Conservation (phyloP, 2,797 vertebrate genomes). For the Myoxocephalus aenaeus region DNA sequence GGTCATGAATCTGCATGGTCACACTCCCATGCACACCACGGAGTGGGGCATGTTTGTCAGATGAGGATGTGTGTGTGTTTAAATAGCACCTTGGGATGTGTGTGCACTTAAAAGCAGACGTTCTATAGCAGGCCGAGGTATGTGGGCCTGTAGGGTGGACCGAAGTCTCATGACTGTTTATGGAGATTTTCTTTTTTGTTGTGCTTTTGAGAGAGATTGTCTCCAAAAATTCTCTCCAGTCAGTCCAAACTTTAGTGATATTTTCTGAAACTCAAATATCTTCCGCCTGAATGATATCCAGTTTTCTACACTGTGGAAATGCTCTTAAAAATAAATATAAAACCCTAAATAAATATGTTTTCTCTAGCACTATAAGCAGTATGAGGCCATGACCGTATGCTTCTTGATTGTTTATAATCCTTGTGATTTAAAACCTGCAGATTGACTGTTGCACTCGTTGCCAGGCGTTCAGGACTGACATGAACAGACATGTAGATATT, state of each 20-base stretch:
- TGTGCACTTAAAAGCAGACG: slow-evolving; percentile 1
- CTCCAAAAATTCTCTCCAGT: neutral
- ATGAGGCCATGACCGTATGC: slow-evolving; percentile 3
- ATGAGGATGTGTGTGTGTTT: slow-evolving; percentile 31
- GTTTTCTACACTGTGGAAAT: neutral
- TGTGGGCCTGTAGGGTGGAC: neutral
- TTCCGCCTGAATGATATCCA: neutral
- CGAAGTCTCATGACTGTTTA: neutral
- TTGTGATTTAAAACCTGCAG: slow-evolving; percentile 26
- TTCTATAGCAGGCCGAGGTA: neutral
- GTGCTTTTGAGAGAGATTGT: neutral
- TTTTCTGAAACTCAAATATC: neutral
- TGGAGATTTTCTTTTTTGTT: slow-evolving; percentile 1
- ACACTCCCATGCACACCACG: slow-evolving; percentile 40
- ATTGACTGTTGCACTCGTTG: neutral
- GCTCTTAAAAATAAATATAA: neutral
- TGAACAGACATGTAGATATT: slow-evolving; percentile 21
- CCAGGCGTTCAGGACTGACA: neutral
- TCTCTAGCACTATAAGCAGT: neutral
- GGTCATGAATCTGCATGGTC: slow-evolving; percentile 36
- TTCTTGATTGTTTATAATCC: slow-evolving; percentile 18
- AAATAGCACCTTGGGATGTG: slow-evolving; percentile 16
- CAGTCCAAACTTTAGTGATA: neutral
- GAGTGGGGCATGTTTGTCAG: slow-evolving; percentile 42
- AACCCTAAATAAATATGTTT: neutral